Percentiles rank a stretch among this genome's conserved stretches.
phyloP scores from a whole-genome alignment of 2,797 vertebrate genomes.

The Scyliorhinus canicula region DNA sequence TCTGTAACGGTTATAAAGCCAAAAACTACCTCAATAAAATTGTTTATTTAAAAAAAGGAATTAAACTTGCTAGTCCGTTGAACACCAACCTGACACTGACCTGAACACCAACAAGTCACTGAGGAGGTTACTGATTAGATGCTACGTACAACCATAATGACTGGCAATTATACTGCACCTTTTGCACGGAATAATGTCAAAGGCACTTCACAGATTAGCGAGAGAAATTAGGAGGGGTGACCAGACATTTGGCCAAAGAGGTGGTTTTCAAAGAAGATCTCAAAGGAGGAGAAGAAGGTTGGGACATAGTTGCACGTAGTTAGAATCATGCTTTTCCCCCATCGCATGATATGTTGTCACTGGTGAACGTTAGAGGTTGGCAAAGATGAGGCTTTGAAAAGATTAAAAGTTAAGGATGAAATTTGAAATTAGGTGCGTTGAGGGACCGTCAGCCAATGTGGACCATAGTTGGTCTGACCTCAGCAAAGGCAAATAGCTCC shows the following conservation, averaged over 20 bases:
- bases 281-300: neutral
- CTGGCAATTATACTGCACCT: neutral
- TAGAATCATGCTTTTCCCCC: neutral
- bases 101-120: neutral
- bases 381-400: neutral
- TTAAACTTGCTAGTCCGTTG: neutral
- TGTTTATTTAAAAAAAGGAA: neutral
- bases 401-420: neutral
- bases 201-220: neutral
- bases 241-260: neutral
- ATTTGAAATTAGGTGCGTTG: neutral
- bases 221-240: neutral
- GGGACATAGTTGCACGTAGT: too few species aligned
- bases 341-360: neutral
- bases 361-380: neutral
- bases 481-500: neutral
- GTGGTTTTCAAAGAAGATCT: neutral
- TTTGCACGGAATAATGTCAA: neutral
- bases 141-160: neutral
- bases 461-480: too few species aligned
- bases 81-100: too few species aligned
- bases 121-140: neutral
- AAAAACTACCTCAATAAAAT: too few species aligned
- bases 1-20: too few species aligned
- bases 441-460: neutral